Base-by-base conservation (phyloP, 1,140 invertebrate species). In the Neodiprion lecontei region DNA sequence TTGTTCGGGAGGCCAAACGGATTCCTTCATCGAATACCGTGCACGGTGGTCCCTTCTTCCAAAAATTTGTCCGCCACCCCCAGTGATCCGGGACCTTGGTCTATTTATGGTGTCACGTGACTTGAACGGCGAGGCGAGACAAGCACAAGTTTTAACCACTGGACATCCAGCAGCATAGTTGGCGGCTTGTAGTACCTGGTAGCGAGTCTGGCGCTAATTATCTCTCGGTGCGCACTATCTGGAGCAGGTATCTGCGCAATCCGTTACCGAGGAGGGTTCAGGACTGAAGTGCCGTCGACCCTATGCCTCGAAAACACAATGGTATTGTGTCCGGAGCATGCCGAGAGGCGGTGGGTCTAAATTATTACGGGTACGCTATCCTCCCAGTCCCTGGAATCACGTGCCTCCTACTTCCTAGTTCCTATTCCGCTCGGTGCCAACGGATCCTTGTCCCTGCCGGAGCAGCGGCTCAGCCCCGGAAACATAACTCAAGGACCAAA, bases 241-340 rank as follows among this genome's bases (percentile, higher is more conserved):
- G 53, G 11, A 12, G 53, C 53, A 61, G 53, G 53, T 61, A 61
- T 61, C 53, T 17, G 53, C 53, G n/a, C 53, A 12, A 61, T 61
- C 53, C 53, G 53, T 61, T 14, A 61, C 53, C 53, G 53, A 40
- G 28, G 28, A 61, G n/a, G 53, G 53, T 61, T 61, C n/a, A 14
- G 53, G 4, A 61, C 53, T 61, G 53, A 9, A 40, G 28, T 17
- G 53, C n/a, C 11, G 53, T 40, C 53, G 53, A 17, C 53, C 53
- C 53, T 61, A 61, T 7, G 53, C 53, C 7, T 61, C 53, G 11
- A 61, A 17, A 61, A 61, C 53, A 61, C 53, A 61, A 61, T 61
- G 53, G 53, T 61, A 61, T 61, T 61, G 53, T 61, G 53, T 61
- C 53, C 53, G 53, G 53, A 61, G 53, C 53, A 61, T 61, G 53